Conservation (phyloP, 2,797 vertebrate species). For the Australoheros facetus region DNA sequence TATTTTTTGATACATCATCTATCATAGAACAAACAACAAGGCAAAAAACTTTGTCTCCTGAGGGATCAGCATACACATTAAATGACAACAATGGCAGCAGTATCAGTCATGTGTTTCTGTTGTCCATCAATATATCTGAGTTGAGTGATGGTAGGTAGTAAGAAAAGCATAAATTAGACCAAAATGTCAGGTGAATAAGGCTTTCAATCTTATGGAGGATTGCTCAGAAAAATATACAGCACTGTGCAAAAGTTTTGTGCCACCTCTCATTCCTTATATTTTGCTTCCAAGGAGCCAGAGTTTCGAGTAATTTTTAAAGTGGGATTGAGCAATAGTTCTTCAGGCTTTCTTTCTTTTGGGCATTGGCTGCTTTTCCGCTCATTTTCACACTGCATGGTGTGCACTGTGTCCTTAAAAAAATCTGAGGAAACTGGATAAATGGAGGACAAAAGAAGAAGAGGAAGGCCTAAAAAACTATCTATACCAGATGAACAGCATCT, state of each 20-base stretch:
- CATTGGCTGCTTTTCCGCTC: background rate
- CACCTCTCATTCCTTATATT: background rate
- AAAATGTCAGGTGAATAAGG: background rate
- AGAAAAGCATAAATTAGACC: background rate
- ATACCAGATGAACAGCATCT: background rate
- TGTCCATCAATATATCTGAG: background rate
- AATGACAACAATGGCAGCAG: background rate
- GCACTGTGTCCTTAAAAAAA: background rate
- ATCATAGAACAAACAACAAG: background rate
- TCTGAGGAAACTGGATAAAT: background rate
- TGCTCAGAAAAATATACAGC: fast-evolving
- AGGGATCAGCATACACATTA: background rate
- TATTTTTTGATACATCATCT: background rate
- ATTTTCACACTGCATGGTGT: background rate
- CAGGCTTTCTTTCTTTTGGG: background rate
- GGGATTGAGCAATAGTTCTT: background rate
- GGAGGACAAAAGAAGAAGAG: background rate
- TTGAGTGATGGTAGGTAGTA: background rate
- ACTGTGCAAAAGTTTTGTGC: background rate
- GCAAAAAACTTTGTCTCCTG: background rate
- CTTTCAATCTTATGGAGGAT: background rate
- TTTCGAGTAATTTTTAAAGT: background rate
- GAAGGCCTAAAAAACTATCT: fast-evolving
- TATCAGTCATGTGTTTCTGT: background rate
- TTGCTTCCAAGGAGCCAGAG: background rate